Conservation (phyloP, 2,113 vertebrate genomes). For the Athene cunicularia region DNA sequence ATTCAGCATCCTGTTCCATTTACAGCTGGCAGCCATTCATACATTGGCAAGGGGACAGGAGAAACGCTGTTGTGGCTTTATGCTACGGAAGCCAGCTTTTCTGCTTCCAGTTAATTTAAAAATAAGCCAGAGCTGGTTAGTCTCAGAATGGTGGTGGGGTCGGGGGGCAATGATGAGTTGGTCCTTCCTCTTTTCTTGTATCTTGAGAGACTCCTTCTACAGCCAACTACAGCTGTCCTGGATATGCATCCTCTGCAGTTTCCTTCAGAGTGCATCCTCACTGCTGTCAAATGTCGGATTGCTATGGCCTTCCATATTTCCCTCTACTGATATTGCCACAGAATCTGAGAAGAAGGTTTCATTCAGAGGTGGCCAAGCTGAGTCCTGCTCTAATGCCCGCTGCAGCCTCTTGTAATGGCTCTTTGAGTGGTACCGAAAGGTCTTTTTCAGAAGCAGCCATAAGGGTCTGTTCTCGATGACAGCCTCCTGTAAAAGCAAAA, state of each 20-base stretch:
- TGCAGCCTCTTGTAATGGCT: constrained; percentile 75
- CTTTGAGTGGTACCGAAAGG: constrained; percentile 62
- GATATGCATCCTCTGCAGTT: background rate
- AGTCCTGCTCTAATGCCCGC: constrained; percentile 55
- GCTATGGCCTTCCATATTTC: constrained; percentile 52
- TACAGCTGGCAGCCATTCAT: background rate
- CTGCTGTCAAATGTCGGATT: constrained; percentile 76
- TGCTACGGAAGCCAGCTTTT: background rate
- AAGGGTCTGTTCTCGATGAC: constrained; percentile 78
- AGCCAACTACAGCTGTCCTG: background rate
- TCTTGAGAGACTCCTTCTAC: background rate
- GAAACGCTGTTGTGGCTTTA: background rate
- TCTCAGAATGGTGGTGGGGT: background rate
- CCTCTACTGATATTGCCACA: background rate
- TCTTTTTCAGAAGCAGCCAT: constrained; percentile 72
- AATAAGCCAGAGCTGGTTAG: background rate
- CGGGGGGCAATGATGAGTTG: background rate
- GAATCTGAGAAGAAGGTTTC: constrained; percentile 51
- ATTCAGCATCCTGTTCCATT: background rate
- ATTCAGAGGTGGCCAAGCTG: constrained; percentile 76
- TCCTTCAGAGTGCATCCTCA: constrained; percentile 52
- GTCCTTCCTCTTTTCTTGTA: background rate
- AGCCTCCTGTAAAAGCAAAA: constrained; percentile 69
- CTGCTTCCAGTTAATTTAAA: background rate
- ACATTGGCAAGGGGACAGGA: background rate